These are phyloP conservation scores for Saguinus midas DNA, from an alignment of 2,113 vertebrate genomes.

Conservation along the genomic window DNA sequence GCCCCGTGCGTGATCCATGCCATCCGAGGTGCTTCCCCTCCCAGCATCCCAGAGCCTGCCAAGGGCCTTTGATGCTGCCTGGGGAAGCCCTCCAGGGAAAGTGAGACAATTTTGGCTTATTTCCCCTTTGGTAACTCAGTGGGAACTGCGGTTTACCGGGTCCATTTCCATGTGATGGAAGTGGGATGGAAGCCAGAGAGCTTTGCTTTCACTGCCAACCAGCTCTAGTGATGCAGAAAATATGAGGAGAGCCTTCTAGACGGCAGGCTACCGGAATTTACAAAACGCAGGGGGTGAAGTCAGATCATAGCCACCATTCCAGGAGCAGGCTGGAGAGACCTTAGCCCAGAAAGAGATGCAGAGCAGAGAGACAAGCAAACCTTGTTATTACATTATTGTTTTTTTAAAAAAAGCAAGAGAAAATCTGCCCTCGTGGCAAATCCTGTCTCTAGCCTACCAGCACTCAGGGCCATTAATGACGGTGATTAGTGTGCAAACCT, in stretches of 20 bases:
- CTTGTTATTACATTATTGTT: too few species aligned
- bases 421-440: neutral
- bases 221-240: neutral
- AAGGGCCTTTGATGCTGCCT: neutral
- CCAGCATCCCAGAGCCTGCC: neutral
- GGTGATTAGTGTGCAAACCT: fast-evolving
- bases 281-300: fast-evolving
- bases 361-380: neutral
- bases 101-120: neutral
- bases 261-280: neutral
- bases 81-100: neutral
- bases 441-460: fast-evolving
- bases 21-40: neutral
- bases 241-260: neutral
- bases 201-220: neutral
- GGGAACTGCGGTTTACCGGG: neutral
- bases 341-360: fast-evolving
- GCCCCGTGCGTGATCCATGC: fast-evolving
- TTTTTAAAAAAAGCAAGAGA: neutral
- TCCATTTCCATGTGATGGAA: neutral
- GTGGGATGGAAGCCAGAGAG: neutral
- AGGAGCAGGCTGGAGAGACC: neutral
- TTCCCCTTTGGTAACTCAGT: neutral
- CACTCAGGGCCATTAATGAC: fast-evolving
- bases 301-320: fast-evolving